Conservation (phyloP, 1,140 invertebrate genomes). For the Drosophila busckii region DNA sequence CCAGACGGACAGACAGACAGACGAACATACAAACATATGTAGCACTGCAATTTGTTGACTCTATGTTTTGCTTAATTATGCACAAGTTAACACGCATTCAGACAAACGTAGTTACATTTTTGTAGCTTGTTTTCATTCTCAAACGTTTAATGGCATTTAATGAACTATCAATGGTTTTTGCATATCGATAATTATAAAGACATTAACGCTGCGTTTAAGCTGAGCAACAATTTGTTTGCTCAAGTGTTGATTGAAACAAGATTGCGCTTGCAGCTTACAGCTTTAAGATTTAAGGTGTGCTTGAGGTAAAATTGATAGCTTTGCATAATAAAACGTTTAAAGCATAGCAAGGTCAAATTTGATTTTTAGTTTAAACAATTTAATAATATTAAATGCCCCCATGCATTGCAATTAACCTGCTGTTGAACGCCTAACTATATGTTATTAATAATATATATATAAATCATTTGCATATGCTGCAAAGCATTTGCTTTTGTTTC, state of each 20-base stretch:
- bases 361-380: slow-evolving; percentile 6
- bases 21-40: too few relatives aligned
- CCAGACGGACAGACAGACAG: too few relatives aligned
- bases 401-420: slow-evolving; percentile 1
- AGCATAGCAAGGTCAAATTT: slow-evolving; percentile 21
- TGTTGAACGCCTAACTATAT: slow-evolving; percentile 5
- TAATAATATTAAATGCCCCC: slow-evolving; percentile 15
- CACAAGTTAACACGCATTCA: slow-evolving; percentile 14
- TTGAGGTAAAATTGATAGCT: slow-evolving; percentile 6
- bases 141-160: slow-evolving; percentile 33
- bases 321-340: slow-evolving; percentile 10
- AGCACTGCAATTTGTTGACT: slow-evolving; percentile 6
- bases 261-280: slow-evolving; percentile 15
- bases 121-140: neutral
- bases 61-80: slow-evolving; percentile 29
- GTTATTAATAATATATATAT: slow-evolving; percentile 17
- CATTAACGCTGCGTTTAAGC: slow-evolving; percentile 50
- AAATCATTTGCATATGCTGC: slow-evolving; percentile 11
- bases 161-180: slow-evolving; percentile 47
- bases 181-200: slow-evolving; percentile 62
- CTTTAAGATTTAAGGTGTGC: slow-evolving; percentile 7
- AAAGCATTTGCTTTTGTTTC: slow-evolving; percentile 28
- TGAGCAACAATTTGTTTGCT: slow-evolving; percentile 27
- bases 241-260: too few relatives aligned
- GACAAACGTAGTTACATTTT: neutral